Conservation (phyloP, 2,113 vertebrate genomes). For the Hepsetus odoe region DNA sequence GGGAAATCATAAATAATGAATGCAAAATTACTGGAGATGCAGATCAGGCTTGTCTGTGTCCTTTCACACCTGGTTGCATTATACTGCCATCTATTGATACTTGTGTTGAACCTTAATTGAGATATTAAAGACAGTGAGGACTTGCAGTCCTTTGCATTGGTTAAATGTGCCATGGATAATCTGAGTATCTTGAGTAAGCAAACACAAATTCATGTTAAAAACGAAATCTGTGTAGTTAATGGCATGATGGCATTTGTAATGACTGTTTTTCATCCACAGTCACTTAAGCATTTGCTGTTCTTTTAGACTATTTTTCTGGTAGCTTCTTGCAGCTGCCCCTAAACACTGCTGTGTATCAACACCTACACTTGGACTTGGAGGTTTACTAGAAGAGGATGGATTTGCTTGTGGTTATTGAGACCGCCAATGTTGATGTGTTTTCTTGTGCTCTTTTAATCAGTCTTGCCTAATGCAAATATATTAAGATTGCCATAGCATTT, state of each 20-base stretch:
- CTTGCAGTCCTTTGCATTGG: not conserved
- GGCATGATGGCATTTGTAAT: slow-evolving; percentile 1
- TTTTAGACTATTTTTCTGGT: not conserved
- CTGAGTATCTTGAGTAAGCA: not conserved
- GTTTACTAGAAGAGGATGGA: not conserved
- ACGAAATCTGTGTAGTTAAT: not conserved
- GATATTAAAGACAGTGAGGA: not conserved
- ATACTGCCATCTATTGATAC: slow-evolving; percentile 67
- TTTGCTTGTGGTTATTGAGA: not conserved
- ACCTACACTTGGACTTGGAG: not conserved
- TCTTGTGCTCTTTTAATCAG: not conserved
- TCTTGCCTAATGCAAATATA: not conserved
- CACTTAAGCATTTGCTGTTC: not conserved
- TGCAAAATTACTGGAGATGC: not conserved
- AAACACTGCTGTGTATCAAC: slow-evolving; percentile 3
- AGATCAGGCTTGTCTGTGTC: not conserved
- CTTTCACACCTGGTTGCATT: slow-evolving; percentile 25
- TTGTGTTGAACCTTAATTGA: slow-evolving; percentile 10
- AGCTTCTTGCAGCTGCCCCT: not conserved
- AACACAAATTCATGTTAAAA: no score
- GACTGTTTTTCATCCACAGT: not conserved
- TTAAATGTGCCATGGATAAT: not conserved
- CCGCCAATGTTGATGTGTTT: not conserved
- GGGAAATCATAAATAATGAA: not conserved
- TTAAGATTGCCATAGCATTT: not conserved